Evolutionary conservation across 1,140 invertebrate species (phyloP), one percentile per base, ranked within the genome.

Genomic region (Nasonia longicornis): DNA sequence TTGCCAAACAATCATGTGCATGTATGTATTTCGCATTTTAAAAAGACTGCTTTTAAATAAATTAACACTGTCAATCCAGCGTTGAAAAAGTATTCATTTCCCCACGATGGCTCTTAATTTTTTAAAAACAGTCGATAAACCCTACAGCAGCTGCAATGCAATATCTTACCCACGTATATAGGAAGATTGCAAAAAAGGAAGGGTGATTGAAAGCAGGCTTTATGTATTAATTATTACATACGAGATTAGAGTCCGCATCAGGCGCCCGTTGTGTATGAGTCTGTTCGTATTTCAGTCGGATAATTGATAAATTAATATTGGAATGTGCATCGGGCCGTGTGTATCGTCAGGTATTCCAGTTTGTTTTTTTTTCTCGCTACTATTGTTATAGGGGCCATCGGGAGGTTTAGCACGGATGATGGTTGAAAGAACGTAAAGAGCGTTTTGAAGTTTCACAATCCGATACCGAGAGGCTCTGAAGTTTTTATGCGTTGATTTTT

Each of bases 271-370:
- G 3, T 52, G 16, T n/a, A n/a, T 2, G 20, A 3, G 6, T 8
- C 7, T 20, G 4, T 14, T n/a, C 3, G 35, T 71, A 71, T 71
- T 74, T 63, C 52, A 63, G 45, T 48, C 38, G 48, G 45, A 74
- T 58, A 31, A 58, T 74, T 74, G 72, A 77, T 77, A 77, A 77
- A 77, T 66, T 63, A 76, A 63, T 76, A 76, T 76, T n/a, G 48
- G 31, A 76, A 76, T 76, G 31, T 29, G 14, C 26, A 76, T 35
- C 58, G 70, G 8, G 12, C 11, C 38, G 16, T 12, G 7, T 11
- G 69, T 6, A 12, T 31, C 22, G 20, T 2, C 71, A 31, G 22
- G 11, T 45, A 74, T 74, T 73, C 48, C 20, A 20, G 20, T 22
- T 70, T 35, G 29, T 31, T 70, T 64, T 22, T 64, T n/a, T 20